Evolutionary conservation across 2,888 invertebrate species (phyloP), one percentile per base, ranked within the genome.

Genomic region (Amphipyra tragopoginis): DNA sequence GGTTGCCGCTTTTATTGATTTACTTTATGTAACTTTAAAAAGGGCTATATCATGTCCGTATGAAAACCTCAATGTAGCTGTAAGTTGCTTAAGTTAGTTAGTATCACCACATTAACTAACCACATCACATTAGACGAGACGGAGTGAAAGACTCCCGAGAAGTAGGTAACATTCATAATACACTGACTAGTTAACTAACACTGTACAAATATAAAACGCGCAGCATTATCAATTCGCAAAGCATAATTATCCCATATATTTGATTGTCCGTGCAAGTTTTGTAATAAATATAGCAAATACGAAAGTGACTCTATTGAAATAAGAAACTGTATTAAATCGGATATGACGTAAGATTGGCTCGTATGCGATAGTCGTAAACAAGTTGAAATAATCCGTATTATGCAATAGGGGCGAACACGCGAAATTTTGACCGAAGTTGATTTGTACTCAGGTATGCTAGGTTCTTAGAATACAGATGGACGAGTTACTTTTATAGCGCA

Each of bases 161-260:
- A 57, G 29, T 55, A 43, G 39, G 38, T 43, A 56, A 42, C 45
- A 14, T 39, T 54, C 52, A 51, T 34, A 53, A 45, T 39, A 57
- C 39, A 50, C 29, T 39, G 11, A 21, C 11, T 36, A 33, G 21
- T 29, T 15, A 33, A 49, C 26, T 44, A 47, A 47, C 29, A 48
- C 39, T 45, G 14, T 42, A 58, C 51, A 71, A 72, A 75, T 67
- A 75, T 8, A 7, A 79, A 81, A 70, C 56, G 81, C 86, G 67
- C 66, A 82, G 82, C 85, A 80, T 71, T 79, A 80, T 74, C 58
- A 81, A 80, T 85, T 87, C 89, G 89, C 89, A 57, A 74, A 77
- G 88, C 88, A 81, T 72, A 73, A 72, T 72, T 72, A 73, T 54
- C 39, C 65, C 63, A 73, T 61, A 62, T 51, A 74, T 72, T 71